phyloP scores from a whole-genome alignment of 2,797 vertebrate genomes.

The Sebastes oblongus region DNA sequence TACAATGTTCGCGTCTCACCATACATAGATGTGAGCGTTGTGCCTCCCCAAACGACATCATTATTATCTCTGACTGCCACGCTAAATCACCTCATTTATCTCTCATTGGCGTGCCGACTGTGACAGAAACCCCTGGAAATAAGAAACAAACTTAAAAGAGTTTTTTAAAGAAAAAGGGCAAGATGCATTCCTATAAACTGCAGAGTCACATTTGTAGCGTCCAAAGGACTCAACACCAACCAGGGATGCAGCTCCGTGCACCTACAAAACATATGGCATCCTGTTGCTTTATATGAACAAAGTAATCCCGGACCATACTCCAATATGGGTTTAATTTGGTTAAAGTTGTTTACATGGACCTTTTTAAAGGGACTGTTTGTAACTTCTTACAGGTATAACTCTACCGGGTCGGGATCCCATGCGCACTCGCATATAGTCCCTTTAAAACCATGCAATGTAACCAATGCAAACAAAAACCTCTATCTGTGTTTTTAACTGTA shows the following conservation, averaged over 20 bases:
- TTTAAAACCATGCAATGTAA: not conserved
- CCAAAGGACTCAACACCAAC: not conserved
- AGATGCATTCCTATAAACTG: not conserved
- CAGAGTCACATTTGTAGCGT: slow-evolving; percentile 22
- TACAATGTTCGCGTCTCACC: slow-evolving; percentile 46
- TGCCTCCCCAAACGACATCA: slow-evolving; percentile 42
- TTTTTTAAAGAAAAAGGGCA: not conserved
- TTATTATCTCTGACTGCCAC: slow-evolving; percentile 63
- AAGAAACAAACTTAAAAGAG: slow-evolving; percentile 14
- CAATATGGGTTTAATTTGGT: not conserved
- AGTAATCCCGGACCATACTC: not conserved
- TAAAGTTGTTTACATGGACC: slow-evolving; percentile 6
- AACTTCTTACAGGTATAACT: too few relatives aligned
- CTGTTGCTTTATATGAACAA: not conserved
- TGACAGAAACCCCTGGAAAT: slow-evolving; percentile 30
- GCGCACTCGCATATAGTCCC: too few relatives aligned
- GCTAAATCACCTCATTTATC: slow-evolving; percentile 73
- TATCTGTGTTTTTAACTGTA: too few relatives aligned
- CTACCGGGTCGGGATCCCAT: too few relatives aligned
- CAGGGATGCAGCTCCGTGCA: not conserved
- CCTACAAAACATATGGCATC: slow-evolving; percentile 26
- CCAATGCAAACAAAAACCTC: not conserved
- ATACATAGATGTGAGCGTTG: slow-evolving; percentile 36
- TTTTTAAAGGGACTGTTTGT: not conserved
- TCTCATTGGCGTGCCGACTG: slow-evolving; percentile 50